phyloP scores from a whole-genome alignment of 2,113 vertebrate species.

The Perognathus longimembris region DNA sequence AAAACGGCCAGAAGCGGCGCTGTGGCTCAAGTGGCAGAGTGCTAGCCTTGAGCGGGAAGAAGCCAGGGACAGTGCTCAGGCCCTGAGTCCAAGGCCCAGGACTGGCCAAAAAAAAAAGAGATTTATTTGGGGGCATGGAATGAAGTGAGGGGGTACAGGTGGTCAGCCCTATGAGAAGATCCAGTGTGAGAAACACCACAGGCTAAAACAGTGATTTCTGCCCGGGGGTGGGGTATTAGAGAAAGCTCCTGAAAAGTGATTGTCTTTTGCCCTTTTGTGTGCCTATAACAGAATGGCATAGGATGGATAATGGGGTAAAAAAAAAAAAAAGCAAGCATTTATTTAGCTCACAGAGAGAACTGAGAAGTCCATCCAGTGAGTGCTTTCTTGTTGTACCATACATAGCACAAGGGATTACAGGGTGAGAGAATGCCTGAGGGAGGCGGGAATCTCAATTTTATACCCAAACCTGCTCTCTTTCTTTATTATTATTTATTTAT shows the following conservation, averaged over 20 bases:
- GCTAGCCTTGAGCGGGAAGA: too few relatives aligned
- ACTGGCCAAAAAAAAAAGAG: too few relatives aligned
- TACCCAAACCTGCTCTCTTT: background rate
- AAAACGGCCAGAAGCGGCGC: too few relatives aligned
- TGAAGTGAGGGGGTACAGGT: background rate
- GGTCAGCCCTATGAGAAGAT: background rate
- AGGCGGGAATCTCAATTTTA: background rate
- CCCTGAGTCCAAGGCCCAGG: too few relatives aligned
- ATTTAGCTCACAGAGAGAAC: background rate
- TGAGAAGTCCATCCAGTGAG: background rate
- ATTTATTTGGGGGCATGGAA: fast-evolving
- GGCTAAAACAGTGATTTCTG: background rate
- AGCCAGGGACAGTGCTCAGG: too few relatives aligned
- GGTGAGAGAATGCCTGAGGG: background rate
- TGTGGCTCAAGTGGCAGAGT: too few relatives aligned
- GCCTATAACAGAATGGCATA: background rate
- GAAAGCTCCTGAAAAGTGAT: background rate
- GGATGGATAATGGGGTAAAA: background rate
- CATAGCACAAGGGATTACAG: background rate
- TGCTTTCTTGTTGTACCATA: background rate
- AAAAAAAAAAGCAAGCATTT: too few relatives aligned
- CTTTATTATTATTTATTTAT: too few relatives aligned
- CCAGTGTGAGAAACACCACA: background rate
- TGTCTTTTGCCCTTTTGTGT: background rate
- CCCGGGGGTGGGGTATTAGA: background rate